Evolutionary conservation across 2,113 vertebrate species (phyloP), one percentile per base, ranked within the genome.

Genomic region (Hirundichthys speculiger): DNA sequence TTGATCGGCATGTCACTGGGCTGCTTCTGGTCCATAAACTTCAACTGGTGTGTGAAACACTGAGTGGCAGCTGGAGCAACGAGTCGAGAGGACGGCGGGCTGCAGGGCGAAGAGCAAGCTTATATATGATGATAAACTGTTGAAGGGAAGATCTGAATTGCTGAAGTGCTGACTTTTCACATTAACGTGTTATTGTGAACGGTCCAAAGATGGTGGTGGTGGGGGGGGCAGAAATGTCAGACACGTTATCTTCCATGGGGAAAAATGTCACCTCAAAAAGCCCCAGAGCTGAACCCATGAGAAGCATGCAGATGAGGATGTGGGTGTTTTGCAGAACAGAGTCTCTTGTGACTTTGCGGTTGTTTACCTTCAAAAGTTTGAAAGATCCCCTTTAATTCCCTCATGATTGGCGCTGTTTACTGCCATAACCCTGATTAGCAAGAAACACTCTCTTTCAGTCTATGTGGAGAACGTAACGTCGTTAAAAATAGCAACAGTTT

Each of bases 271-370:
- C 43, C 25, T 58, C 2, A 67, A 59, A 71, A 78, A 58, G 15
- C 9, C 60, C 72, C 30, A 41, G 42, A 60, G 2, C 13, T 71
- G 9, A 74, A 71, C 20, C 45, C 46, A 39, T 59, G 45, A 58
- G 34, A 18, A 7, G 34, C 27, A 79, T 79, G 82, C 64, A 82
- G 69, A 82, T 67, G 68, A 85, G 57, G 69, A 61, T 53, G 79
- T 85, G 72, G 79, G 82, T 57, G 82, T 84, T 84, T 81, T 52
- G 51, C 60, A 70, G 77, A 79, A 75, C 16, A 19, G 27, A 53
- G 45, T 52, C 43, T 43, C 25, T 21, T 13, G 22, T 64, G 50
- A 50, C 0, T 4, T 15, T 51, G 63, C 49, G 63, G 66, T 65
- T 43, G 52, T 64, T 46, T 55, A 45, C 4, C 5, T 41, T 70